These are phyloP conservation scores for Sepiola atlantica DNA, from an alignment of 2,888 invertebrate species.

Conservation along the genomic window DNA sequence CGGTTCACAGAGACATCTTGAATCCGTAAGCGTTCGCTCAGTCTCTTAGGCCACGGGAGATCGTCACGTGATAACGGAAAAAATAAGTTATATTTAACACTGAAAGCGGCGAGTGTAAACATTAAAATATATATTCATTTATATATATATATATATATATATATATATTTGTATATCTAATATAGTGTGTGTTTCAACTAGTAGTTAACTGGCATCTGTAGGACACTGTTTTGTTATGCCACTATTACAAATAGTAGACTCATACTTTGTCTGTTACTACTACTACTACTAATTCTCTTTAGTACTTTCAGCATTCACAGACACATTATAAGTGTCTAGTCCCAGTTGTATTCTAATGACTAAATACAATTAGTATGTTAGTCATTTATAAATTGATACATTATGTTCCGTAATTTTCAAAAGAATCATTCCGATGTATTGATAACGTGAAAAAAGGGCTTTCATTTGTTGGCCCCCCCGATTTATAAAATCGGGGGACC, in stretches of 20 bases:
- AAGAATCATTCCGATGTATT: background rate
- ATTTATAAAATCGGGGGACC: no score
- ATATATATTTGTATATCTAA: no score
- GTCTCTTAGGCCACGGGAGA: no score
- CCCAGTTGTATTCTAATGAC: background rate
- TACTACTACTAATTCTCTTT: background rate
- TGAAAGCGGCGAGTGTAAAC: no score
- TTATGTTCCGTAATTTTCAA: background rate
- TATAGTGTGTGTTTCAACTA: background rate
- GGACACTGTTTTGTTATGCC: background rate
- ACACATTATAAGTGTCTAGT: background rate
- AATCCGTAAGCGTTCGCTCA: no score
- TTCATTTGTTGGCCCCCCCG: no score
- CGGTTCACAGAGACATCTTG: no score
- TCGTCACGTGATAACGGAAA: no score
- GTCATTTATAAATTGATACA: background rate
- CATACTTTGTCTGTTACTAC: background rate
- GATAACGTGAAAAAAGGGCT: background rate
- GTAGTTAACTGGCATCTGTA: background rate
- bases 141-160: no score
- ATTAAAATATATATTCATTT: no score
- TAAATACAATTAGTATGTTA: conserved; percentile 17
- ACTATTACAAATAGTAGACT: background rate
- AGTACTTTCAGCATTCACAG: background rate
- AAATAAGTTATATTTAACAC: no score